phyloP scores from a whole-genome alignment of 2,888 invertebrate species.

The Icerya purchasi region DNA sequence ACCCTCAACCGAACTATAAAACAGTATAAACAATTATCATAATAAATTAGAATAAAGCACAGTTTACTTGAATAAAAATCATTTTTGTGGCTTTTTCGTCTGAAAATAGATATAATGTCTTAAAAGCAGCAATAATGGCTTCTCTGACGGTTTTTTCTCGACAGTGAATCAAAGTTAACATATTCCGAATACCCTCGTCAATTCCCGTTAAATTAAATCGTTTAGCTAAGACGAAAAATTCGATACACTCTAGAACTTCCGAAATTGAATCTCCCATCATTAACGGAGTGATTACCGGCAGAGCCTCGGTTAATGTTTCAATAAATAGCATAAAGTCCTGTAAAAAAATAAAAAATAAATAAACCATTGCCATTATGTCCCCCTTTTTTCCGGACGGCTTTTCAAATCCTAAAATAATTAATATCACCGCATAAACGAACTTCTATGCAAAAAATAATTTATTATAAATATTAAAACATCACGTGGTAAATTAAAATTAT shows the following conservation, averaged over 20 bases:
- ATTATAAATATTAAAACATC: too few relatives aligned
- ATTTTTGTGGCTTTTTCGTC: constrained; percentile 30
- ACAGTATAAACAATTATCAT: too few relatives aligned
- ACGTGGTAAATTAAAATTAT: too few relatives aligned
- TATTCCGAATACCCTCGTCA: constrained; percentile 45
- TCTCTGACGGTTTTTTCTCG: constrained; percentile 48
- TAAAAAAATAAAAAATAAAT: constrained; percentile 17
- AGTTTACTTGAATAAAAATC: too few relatives aligned
- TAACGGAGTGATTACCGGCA: constrained; percentile 47
- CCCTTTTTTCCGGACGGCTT: too few relatives aligned
- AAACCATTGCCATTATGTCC: too few relatives aligned
- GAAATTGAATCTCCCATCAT: constrained; percentile 48
- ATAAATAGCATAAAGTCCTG: constrained; percentile 33
- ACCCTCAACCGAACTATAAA: too few relatives aligned
- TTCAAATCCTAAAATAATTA: too few relatives aligned
- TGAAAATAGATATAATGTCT: constrained; percentile 40
- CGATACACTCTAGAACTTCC: constrained; percentile 72
- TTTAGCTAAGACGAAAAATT: constrained; percentile 62
- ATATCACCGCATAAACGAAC: too few relatives aligned
- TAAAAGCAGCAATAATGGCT: constrained; percentile 55
- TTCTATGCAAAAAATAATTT: too few relatives aligned
- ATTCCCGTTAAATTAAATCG: constrained; percentile 56
- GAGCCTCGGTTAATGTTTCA: constrained; percentile 29
- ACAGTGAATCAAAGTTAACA: constrained; percentile 58
- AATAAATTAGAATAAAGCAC: too few relatives aligned